phyloP scores from a whole-genome alignment of 2,797 vertebrate genomes.

The Prunella strophiata region DNA sequence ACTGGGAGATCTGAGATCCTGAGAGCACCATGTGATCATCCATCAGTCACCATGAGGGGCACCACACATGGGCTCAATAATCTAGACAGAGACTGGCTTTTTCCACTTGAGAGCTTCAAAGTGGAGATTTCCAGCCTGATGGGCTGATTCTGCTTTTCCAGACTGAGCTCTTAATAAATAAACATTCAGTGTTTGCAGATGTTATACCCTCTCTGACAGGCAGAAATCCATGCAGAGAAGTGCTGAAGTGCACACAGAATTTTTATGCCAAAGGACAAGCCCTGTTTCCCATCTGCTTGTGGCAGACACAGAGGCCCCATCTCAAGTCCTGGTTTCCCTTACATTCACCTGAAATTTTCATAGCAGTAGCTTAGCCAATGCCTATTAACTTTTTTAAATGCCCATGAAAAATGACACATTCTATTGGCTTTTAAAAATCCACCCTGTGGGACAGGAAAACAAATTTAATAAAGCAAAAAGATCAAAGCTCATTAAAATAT shows the following conservation, averaged over 20 bases:
- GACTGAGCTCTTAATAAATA: constrained; percentile 9
- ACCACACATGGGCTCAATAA: neutral
- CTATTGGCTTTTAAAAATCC: neutral
- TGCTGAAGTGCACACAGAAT: neutral
- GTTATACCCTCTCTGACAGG: neutral
- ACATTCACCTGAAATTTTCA: neutral
- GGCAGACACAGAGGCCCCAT: neutral
- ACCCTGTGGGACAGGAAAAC: neutral
- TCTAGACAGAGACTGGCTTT: neutral
- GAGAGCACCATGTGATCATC: neutral
- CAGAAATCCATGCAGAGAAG: neutral
- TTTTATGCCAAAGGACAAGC: neutral
- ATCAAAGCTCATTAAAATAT: neutral
- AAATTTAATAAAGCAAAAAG: constrained; percentile 2
- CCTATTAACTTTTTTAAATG: neutral
- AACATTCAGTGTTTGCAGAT: constrained; percentile 4
- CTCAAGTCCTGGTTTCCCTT: neutral
- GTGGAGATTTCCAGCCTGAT: neutral
- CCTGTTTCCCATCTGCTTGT: neutral
- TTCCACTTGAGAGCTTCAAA: neutral
- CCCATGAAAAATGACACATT: neutral
- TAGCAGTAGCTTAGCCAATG: neutral
- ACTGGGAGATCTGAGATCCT: neutral
- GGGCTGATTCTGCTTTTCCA: neutral
- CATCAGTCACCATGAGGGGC: neutral